Percentiles rank a stretch among this genome's conserved stretches.
Evolutionary conservation across 2,797 vertebrate species (phyloP).

Genomic region (Aplochiton taeniatus): DNA sequence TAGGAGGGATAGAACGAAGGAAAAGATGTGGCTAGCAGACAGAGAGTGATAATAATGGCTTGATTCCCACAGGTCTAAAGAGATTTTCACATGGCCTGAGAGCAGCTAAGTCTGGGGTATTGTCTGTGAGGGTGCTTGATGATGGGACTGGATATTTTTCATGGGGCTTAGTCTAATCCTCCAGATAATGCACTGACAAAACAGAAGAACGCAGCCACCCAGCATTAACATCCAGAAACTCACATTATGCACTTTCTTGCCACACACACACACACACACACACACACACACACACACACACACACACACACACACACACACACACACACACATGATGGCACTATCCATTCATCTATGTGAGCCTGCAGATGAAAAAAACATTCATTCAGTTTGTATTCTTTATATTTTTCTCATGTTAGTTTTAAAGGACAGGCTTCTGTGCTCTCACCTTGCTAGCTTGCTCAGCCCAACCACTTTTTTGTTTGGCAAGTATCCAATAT

Average conservation of each 20-base stretch:
- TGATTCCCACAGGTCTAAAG: slow-evolving; percentile 64
- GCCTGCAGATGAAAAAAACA: no score
- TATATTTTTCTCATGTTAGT: no score
- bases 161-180: slow-evolving; percentile 72
- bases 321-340: background rate
- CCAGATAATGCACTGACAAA: slow-evolving; percentile 73
- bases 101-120: slow-evolving; percentile 55
- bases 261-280: background rate
- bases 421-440: no score
- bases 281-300: background rate
- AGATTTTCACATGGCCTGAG: slow-evolving; percentile 72
- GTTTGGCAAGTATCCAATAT: slow-evolving; percentile 80
- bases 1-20: slow-evolving; percentile 26
- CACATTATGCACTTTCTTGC: slow-evolving; percentile 18
- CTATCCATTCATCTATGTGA: no score
- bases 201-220: slow-evolving; percentile 76
- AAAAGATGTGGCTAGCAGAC: slow-evolving; percentile 32
- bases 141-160: slow-evolving; percentile 63
- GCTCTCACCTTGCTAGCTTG: slow-evolving; percentile 78
- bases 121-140: slow-evolving; percentile 54
- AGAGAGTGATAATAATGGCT: slow-evolving; percentile 55
- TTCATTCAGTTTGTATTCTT: no score
- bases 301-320: background rate
- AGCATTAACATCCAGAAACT: slow-evolving; percentile 55
- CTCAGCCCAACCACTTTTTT: slow-evolving; percentile 81